Evolutionary conservation across 2,113 vertebrate genomes (phyloP), one percentile per base, ranked within the genome.

Genomic region (Lynx canadensis): DNA sequence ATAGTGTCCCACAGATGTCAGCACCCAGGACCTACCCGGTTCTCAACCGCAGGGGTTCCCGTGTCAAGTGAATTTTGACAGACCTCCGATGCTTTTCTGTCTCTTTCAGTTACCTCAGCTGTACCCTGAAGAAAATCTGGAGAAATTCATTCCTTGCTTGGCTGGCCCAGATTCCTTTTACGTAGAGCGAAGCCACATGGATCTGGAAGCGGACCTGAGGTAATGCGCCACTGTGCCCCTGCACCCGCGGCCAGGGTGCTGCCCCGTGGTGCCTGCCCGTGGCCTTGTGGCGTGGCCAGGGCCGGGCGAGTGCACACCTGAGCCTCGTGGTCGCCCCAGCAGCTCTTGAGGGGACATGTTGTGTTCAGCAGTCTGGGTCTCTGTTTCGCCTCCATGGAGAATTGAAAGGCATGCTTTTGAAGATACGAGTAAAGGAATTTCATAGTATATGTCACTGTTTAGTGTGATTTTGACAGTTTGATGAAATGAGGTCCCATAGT

Each of bases 161-260:
- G 92, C 98, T 81, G 98, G 98, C 97, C 95, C 99, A 91, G 99
- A 99, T 92, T 98, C 99, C 1, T 99, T 99, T 97, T 99, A 99
- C 38, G 93, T 99, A 60, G 99, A 99, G 93, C 84, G 99, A 94
- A 99, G 98, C 98, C 99, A 99, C 94, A 55, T 99, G 97, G 99
- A 99, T 92, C 98, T 99, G 98, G 99, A 99, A 92, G 98, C 98
- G 0, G 99, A 99, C 98, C 99, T 98, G 98, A 99, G 99, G 99
- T 99, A 96, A 96, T 1, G 55, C 11, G 0, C 7, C 55, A 66
- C 16, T 5, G 7, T 57, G 0, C 7, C 55, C 69, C 16, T 6
- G 7, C 68, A 10, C 16, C 38, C 18, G 12, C 3, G 27, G 38
- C 84, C 74, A 6, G 2, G n/a, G 31, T 14, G 8, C n/a, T 15